Evolutionary conservation across 2,888 invertebrate species (phyloP).

Genomic region (Ennomos fuscantarius): DNA sequence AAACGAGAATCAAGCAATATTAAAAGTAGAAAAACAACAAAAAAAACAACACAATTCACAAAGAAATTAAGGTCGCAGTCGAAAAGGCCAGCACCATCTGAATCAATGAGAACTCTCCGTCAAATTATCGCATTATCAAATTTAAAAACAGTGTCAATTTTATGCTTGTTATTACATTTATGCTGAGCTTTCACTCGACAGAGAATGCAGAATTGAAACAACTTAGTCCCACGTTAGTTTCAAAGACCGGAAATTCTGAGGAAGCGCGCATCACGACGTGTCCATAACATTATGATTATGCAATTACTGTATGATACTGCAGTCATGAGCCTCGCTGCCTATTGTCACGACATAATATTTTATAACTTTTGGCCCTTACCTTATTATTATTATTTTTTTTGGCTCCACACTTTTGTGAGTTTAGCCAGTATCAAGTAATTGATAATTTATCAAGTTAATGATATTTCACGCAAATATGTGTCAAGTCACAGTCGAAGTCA

Average conservation of each 20-base stretch:
- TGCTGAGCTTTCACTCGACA: constrained; percentile 48
- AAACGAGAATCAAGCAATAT: not conserved
- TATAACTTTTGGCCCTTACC: not conserved
- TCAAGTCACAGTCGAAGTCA: too few relatives aligned
- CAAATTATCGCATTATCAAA: constrained; percentile 29
- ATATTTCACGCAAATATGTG: too few relatives aligned
- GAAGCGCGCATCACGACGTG: constrained; percentile 50
- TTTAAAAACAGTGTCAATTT: constrained; percentile 30
- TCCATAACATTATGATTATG: constrained; percentile 18
- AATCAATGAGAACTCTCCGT: constrained; percentile 22
- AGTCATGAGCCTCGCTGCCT: constrained; percentile 1
- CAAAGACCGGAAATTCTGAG: constrained; percentile 50
- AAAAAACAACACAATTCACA: constrained; percentile 1
- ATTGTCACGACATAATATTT: not conserved
- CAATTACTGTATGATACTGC: constrained; percentile 44
- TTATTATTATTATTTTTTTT: too few relatives aligned
- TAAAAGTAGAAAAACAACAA: not conserved
- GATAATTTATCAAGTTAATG: too few relatives aligned
- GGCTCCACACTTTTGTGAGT: too few relatives aligned
- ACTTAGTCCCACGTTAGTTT: constrained; percentile 52
- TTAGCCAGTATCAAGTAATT: too few relatives aligned
- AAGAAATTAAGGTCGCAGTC: constrained; percentile 5
- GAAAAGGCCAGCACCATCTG: constrained; percentile 2
- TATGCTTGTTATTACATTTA: constrained; percentile 25
- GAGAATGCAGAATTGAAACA: constrained; percentile 43